Base-by-base conservation (phyloP, 2,888 invertebrate genomes). In the Galerucella nymphaeae region DNA sequence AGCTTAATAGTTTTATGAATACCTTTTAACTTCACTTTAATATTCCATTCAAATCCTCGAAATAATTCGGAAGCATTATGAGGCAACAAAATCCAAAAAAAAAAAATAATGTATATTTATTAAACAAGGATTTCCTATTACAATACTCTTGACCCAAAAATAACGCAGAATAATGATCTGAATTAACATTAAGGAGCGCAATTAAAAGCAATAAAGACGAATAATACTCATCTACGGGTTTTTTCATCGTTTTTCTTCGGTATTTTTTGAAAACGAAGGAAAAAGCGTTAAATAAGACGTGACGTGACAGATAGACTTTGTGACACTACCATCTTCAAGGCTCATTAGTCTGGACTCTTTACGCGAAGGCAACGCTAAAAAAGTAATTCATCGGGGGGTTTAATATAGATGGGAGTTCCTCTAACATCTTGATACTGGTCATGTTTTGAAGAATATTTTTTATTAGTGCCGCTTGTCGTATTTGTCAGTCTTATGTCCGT, bases 141-240 rank as follows among this genome's bases (percentile, higher is more conserved):
- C 30, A 14, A 8, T 11, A n/a, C 13, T 42, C 18, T 62, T 62
- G 61, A 18, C 42, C 18, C 18, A 13, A 62, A 62, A 11, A 18
- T 18, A 62, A 16, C 69, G 41, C 71, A 65, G 75, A 78, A 81
- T 83, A 83, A 83, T 83, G 82, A 82, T 82, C 82, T 80, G 81
- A 79, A 79, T 77, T 77, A 74, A 79, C 79, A 83, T 83, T 83
- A 83, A 80, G 80, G 81, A 80, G 80, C 78, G 79, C 82, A 83
- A 83, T 84, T 83, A 84, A 83, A 83, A 84, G 81, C 83, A 83
- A 84, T 84, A 83, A 83, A 83, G 83, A 83, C 82, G 83, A 82
- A 84, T 23, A 23, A 23, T 84, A 84, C 83, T 83, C n/a, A n/a
- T n/a, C 81, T 79, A 79, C 78, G 72, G 77, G 75, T 77, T 77